phyloP scores from a whole-genome alignment of 2,888 invertebrate genomes.

The Caenorhabditis sp. region DNA sequence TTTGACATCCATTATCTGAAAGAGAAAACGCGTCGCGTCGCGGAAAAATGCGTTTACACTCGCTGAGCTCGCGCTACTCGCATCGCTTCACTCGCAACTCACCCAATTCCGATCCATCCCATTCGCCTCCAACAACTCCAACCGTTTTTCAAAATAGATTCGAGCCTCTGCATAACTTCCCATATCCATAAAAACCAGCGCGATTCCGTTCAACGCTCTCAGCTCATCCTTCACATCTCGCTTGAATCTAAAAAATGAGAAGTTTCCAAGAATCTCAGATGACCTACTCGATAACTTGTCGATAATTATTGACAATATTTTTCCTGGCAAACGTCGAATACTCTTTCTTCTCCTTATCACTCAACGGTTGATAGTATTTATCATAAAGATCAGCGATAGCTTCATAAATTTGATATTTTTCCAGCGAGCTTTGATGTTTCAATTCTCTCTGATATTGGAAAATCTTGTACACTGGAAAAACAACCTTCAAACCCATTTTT shows the following conservation, averaged over 20 bases:
- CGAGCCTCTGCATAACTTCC: constrained; percentile 1
- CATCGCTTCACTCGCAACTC: too few relatives aligned
- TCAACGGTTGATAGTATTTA: constrained; percentile 22
- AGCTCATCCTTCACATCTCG: constrained; percentile 14
- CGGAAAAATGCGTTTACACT: too few relatives aligned
- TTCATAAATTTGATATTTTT: constrained; percentile 23
- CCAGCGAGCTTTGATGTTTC: constrained; percentile 4
- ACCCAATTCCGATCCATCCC: not conserved
- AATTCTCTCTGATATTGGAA: constrained; percentile 16
- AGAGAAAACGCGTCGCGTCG: too few relatives aligned
- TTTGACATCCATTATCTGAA: constrained; percentile 22
- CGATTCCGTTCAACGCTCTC: constrained; percentile 17
- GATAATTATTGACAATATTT: constrained; percentile 23
- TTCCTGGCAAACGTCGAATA: constrained; percentile 9
- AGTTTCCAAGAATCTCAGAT: too few relatives aligned
- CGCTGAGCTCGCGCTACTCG: too few relatives aligned
- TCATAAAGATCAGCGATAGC: constrained; percentile 31
- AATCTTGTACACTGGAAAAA: constrained; percentile 18
- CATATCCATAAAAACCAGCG: constrained; percentile 19
- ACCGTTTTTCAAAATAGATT: constrained; percentile 11
- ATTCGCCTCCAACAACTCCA: constrained; percentile 7
- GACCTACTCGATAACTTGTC: constrained; percentile 31
- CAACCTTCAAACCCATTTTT: not conserved
- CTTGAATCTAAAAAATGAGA: constrained; percentile 11
- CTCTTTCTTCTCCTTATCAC: constrained; percentile 21